These are phyloP conservation scores for Galaxias olidus DNA, from an alignment of 2,797 vertebrate genomes.

Conservation along the genomic window DNA sequence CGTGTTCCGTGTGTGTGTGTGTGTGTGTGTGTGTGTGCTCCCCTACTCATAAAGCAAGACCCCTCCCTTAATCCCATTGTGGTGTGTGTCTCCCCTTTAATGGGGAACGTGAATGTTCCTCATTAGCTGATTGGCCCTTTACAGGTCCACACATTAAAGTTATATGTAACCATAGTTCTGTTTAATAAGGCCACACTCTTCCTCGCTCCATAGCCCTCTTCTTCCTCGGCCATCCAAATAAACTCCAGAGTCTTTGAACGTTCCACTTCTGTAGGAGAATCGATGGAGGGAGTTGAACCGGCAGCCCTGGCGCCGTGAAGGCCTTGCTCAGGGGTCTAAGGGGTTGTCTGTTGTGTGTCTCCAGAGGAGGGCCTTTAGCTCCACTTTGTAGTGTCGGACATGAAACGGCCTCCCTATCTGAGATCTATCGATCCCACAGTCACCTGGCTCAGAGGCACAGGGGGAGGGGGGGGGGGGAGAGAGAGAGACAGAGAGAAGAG, in stretches of 20 bases:
- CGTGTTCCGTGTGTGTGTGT: neutral
- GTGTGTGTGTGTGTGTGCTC: slow-evolving; percentile 21
- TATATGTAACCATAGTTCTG: neutral
- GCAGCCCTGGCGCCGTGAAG: too few relatives aligned
- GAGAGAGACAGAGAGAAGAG: slow-evolving; percentile 6
- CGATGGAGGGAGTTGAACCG: too few relatives aligned
- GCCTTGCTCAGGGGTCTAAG: too few relatives aligned
- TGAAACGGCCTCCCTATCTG: slow-evolving; percentile 48
- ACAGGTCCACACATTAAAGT: slow-evolving; percentile 45
- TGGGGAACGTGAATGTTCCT: slow-evolving; percentile 58
- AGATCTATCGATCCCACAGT: slow-evolving; percentile 73
- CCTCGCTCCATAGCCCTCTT: neutral
- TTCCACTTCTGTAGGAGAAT: too few relatives aligned
- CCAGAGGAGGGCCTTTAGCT: neutral
- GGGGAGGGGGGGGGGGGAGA: neutral
- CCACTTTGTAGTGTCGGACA: neutral
- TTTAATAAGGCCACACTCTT: neutral
- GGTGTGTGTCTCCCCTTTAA: slow-evolving; percentile 54
- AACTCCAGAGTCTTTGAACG: too few relatives aligned
- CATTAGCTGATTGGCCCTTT: slow-evolving; percentile 71
- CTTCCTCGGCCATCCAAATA: too few relatives aligned
- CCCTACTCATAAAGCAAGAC: slow-evolving; percentile 54
- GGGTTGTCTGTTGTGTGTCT: neutral
- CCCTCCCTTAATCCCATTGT: slow-evolving; percentile 43
- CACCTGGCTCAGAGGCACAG: slow-evolving; percentile 56